Percentiles rank a stretch among this genome's conserved stretches.
These are phyloP conservation scores for Amphiprion percula DNA, from an alignment of 2,113 vertebrate species.

Conservation along the genomic window DNA sequence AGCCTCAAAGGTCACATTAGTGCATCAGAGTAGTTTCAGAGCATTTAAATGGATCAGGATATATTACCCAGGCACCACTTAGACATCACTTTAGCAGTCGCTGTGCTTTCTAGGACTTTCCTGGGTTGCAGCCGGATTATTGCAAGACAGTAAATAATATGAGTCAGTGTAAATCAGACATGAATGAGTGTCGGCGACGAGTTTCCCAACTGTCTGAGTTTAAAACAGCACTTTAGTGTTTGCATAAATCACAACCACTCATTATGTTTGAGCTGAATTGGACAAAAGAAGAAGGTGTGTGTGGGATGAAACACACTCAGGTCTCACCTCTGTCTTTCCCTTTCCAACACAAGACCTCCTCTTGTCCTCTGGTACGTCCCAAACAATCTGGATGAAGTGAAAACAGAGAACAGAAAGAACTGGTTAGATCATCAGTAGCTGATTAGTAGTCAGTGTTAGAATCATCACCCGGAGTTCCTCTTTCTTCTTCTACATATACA, in stretches of 20 bases:
- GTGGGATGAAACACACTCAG: neutral
- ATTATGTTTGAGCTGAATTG: neutral
- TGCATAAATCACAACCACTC: neutral
- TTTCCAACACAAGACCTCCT: slow-evolving; percentile 86
- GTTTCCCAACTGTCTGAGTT: neutral
- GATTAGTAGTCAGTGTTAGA: neutral
- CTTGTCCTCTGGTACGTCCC: slow-evolving; percentile 86
- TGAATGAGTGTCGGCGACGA: neutral
- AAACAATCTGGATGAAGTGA: slow-evolving; percentile 84
- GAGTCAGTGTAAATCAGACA: neutral
- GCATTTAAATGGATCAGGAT: no score
- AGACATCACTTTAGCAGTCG: neutral
- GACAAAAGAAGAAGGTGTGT: accelerated
- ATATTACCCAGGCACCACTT: no score
- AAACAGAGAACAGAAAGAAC: neutral
- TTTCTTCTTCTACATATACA: no score
- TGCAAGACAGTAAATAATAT: slow-evolving; percentile 6
- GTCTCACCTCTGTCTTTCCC: slow-evolving; percentile 89
- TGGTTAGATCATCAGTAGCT: neutral
- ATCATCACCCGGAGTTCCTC: neutral
- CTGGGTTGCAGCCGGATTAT: neutral
- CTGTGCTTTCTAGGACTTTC: slow-evolving; percentile 1
- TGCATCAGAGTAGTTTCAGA: no score
- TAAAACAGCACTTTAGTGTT: neutral
- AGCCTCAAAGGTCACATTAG: neutral